Conservation (phyloP, 2,113 vertebrate species). For the Glaucidium brasilianum region DNA sequence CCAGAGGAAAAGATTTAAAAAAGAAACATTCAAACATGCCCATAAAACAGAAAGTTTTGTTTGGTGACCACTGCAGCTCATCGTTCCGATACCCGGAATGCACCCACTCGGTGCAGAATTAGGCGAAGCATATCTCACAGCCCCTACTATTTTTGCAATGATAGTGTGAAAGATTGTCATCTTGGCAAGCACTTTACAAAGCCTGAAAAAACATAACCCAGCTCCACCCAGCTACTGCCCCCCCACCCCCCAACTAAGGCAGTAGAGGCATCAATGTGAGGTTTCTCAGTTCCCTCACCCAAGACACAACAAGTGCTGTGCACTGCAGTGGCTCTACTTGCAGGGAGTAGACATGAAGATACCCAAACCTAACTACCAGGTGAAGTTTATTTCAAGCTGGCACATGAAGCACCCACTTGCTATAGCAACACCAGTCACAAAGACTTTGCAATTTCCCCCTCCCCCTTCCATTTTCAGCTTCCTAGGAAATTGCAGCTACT, state of each 20-base stretch:
- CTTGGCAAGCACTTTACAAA: not conserved
- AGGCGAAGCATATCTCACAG: not conserved
- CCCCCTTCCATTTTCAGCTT: not conserved
- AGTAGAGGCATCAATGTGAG: not conserved
- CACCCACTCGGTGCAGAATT: not conserved
- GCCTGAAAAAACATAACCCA: not conserved
- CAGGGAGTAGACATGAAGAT: not conserved
- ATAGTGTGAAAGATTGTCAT: not conserved
- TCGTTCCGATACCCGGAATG: not conserved
- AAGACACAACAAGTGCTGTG: not conserved
- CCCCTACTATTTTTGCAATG: not conserved
- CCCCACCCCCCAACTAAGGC: too few relatives aligned
- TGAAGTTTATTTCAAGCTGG: not conserved
- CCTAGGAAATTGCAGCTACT: not conserved
- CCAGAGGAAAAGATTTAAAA: not conserved
- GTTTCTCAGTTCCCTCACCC: rapidly evolving
- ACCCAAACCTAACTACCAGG: not conserved
- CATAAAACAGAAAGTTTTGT: not conserved
- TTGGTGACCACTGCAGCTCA: not conserved
- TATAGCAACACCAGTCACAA: not conserved
- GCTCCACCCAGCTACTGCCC: not conserved
- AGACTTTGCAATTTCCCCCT: not conserved
- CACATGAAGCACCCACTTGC: not conserved
- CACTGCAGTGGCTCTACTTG: rapidly evolving
- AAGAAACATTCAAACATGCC: not conserved